Evolutionary conservation across 2,113 vertebrate genomes (phyloP).

Genomic region (Ardeotis arabs): DNA sequence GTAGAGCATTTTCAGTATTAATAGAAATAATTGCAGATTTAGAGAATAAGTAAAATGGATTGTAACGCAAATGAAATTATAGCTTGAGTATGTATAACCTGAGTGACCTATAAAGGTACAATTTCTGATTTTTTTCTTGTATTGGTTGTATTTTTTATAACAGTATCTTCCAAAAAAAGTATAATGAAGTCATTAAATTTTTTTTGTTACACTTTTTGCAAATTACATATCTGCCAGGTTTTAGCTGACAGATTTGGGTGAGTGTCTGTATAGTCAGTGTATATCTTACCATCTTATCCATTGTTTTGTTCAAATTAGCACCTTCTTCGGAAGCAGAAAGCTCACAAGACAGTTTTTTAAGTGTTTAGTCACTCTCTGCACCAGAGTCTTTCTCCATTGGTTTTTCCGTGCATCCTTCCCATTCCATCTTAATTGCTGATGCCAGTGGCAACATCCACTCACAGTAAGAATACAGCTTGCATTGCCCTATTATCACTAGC

Average conservation of each 20-base stretch:
- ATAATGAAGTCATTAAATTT: not conserved
- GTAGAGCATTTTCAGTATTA: not conserved
- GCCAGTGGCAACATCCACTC: slow-evolving; percentile 29
- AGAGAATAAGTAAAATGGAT: not conserved
- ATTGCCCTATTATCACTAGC: slow-evolving; percentile 50
- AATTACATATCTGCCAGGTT: not conserved
- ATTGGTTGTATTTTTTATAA: not conserved
- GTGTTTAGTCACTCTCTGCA: slow-evolving; percentile 9
- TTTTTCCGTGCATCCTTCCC: slow-evolving; percentile 34
- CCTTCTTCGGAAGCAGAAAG: not conserved
- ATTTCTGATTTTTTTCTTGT: not conserved
- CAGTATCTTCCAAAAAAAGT: not conserved
- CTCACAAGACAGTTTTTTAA: not conserved
- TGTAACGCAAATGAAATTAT: not conserved
- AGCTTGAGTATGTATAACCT: not conserved
- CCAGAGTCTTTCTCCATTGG: slow-evolving; percentile 23
- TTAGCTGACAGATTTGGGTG: not conserved
- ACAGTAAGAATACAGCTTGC: slow-evolving; percentile 31
- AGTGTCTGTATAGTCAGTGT: not conserved
- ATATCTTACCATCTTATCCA: not conserved
- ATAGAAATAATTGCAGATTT: not conserved
- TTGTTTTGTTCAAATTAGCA: not conserved
- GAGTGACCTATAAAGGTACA: not conserved
- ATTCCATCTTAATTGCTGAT: slow-evolving; percentile 56
- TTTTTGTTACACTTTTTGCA: not conserved